phyloP scores from a whole-genome alignment of 1,140 invertebrate genomes.

The Drosophila ficusphila region DNA sequence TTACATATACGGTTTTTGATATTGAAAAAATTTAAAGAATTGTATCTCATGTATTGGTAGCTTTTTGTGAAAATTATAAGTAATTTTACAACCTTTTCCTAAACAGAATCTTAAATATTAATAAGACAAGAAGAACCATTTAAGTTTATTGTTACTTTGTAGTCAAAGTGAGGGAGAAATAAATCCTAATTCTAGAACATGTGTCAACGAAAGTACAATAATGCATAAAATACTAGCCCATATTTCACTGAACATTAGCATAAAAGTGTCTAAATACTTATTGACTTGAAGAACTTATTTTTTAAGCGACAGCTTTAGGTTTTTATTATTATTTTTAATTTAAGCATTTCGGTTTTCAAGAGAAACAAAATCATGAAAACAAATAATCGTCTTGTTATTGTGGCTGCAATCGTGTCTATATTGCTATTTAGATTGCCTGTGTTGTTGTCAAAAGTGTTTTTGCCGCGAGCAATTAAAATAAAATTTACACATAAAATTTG shows the following conservation, averaged over 20 bases:
- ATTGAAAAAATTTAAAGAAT: neutral
- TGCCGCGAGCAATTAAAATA: constrained; percentile 71
- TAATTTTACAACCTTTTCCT: no score
- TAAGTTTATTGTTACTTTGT: no score
- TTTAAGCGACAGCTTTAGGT: neutral
- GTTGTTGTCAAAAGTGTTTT: constrained; percentile 41
- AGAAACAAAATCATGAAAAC: constrained; percentile 19
- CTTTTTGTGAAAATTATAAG: no score
- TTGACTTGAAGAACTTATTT: constrained; percentile 7
- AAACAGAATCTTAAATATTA: no score
- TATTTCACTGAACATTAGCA: neutral
- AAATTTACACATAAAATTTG: constrained; percentile 66
- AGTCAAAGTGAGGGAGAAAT: no score
- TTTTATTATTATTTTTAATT: constrained; percentile 71
- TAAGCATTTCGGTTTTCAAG: constrained; percentile 37
- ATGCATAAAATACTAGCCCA: no score
- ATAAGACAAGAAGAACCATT: no score
- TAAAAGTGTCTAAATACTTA: constrained; percentile 4
- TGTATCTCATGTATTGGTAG: neutral
- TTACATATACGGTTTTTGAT: constrained; percentile 12
- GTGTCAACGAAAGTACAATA: neutral
- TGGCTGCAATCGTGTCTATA: constrained; percentile 17
- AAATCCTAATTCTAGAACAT: neutral
- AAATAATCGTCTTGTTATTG: constrained; percentile 37
- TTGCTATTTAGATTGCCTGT: constrained; percentile 10